These are phyloP conservation scores for Pelosia muscerda DNA, from an alignment of 2,888 invertebrate species.

Conservation along the genomic window DNA sequence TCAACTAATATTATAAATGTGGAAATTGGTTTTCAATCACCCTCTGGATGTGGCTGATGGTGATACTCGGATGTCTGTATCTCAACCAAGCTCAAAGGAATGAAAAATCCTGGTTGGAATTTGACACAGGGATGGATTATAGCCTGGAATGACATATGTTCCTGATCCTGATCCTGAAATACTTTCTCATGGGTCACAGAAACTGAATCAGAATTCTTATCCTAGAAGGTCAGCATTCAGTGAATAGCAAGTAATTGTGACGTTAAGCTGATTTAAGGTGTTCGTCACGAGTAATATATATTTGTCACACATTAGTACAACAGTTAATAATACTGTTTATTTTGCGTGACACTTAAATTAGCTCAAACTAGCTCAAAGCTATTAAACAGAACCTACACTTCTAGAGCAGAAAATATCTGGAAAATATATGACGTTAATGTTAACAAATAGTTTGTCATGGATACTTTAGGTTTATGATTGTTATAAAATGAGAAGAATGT, in stretches of 20 bases:
- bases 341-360: slow-evolving; percentile 6
- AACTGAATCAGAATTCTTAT: background rate
- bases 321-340: background rate
- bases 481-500: background rate
- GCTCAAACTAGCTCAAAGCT: background rate
- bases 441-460: background rate
- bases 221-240: background rate
- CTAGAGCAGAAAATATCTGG: background rate
- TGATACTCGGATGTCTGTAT: background rate
- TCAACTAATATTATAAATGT: too few species aligned
- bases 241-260: background rate
- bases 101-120: too few species aligned
- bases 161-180: too few species aligned
- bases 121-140: too few species aligned
- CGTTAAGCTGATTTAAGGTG: background rate
- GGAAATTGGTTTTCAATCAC: too few species aligned
- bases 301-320: background rate
- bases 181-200: too few species aligned
- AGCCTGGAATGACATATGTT: too few species aligned
- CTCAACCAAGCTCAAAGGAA: too few species aligned
- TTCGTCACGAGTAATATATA: slow-evolving; percentile 6
- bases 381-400: background rate
- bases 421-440: background rate
- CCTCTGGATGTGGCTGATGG: too few species aligned
- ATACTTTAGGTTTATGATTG: background rate